Conservation (phyloP, 2,888 invertebrate species). For the Ectemnius cavifrons region DNA sequence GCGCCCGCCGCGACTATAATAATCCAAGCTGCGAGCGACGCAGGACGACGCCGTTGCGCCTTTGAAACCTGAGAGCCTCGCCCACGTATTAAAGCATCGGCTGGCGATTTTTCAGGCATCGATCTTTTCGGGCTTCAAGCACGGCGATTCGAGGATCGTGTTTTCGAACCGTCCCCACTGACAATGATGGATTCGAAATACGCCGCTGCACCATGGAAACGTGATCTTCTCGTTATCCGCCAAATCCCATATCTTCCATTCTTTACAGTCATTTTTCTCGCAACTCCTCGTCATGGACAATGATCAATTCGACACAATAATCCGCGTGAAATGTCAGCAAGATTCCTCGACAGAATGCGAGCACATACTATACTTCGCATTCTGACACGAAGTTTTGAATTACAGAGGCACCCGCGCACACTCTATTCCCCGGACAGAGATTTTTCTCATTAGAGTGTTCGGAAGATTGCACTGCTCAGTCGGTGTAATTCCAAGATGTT, state of each 20-base stretch:
- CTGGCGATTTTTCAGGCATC: slow-evolving; percentile 16
- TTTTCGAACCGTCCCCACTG: slow-evolving; percentile 27
- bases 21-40: slow-evolving; percentile 7
- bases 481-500: slow-evolving; percentile 39
- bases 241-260: neutral
- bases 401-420: no score
- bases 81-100: slow-evolving; percentile 13
- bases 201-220: neutral
- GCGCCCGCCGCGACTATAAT: slow-evolving; percentile 24
- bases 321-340: no score
- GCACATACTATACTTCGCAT: no score
- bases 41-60: slow-evolving; percentile 18
- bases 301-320: no score
- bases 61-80: slow-evolving; percentile 26
- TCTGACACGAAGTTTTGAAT: no score
- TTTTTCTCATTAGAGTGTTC: slow-evolving; percentile 14
- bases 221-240: slow-evolving; percentile 12
- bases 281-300: no score
- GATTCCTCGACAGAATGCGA: no score
- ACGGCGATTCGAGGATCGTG: slow-evolving; percentile 28
- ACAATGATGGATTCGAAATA: slow-evolving; percentile 2
- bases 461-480: slow-evolving; percentile 33
- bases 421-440: no score
- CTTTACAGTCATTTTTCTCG: no score
- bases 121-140: slow-evolving; percentile 26